Evolutionary conservation across 2,797 vertebrate genomes (phyloP).

Genomic region (Enteromius mattozi): DNA sequence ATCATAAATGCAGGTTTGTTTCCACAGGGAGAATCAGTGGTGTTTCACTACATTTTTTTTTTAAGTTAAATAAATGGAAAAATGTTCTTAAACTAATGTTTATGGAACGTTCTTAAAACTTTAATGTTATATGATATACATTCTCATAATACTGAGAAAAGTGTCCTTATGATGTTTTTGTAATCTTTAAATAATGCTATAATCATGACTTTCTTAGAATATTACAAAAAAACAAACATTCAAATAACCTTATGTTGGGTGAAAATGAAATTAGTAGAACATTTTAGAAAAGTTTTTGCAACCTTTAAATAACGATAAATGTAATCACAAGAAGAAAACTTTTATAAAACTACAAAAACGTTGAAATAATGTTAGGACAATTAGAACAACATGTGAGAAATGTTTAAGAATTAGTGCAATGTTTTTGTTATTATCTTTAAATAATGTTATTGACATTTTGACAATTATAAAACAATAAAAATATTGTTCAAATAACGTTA

Average conservation of each 20-base stretch:
- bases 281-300: neutral
- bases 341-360: neutral
- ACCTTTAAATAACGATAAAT: neutral
- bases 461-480: too few species aligned
- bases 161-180: neutral
- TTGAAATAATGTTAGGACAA: too few species aligned
- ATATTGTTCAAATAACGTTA: too few species aligned
- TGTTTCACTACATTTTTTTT: neutral
- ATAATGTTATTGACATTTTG: too few species aligned
- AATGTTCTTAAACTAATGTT: neutral
- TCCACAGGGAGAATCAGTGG: neutral
- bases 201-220: neutral
- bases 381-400: too few species aligned
- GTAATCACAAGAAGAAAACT: too few species aligned
- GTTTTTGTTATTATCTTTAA: too few species aligned
- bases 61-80: neutral
- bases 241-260: neutral
- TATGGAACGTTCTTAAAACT: neutral
- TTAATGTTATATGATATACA: neutral
- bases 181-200: neutral
- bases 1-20: neutral
- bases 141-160: neutral
- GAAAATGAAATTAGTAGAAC: neutral
- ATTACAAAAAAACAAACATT: neutral
- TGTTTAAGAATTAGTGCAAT: too few species aligned